A percentile compares a stretch with the other conserved stretches of the same genome.
phyloP scores from a whole-genome alignment of 1,140 invertebrate genomes.

The Drosophila obscura region DNA sequence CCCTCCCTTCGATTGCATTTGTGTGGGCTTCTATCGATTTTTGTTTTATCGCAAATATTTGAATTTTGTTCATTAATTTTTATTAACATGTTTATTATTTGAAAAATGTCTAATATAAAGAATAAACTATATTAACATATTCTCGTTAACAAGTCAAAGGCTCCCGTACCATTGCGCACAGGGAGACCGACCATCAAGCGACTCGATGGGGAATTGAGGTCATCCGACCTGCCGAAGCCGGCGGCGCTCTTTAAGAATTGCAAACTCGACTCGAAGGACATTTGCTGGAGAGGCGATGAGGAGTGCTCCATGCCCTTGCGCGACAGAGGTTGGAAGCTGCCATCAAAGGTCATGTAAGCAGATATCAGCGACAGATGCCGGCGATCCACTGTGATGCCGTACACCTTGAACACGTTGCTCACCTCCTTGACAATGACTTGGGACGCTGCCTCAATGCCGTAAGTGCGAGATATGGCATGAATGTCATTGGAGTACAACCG shows the following conservation, averaged over 20 bases:
- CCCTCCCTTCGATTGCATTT: not conserved
- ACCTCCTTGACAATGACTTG: slow-evolving; percentile 96
- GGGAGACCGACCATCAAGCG: slow-evolving; percentile 94
- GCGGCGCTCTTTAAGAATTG: slow-evolving; percentile 94
- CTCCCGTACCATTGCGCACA: slow-evolving; percentile 93
- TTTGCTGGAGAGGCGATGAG: slow-evolving; percentile 97
- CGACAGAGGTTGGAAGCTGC: slow-evolving; percentile 94
- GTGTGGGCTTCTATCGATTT: not conserved
- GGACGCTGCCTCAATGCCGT: slow-evolving; percentile 98
- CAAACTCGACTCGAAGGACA: slow-evolving; percentile 98
- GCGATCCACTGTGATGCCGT: slow-evolving; percentile 97
- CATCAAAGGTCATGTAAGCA: slow-evolving; percentile 99
- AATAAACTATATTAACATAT: slow-evolving; percentile 45
- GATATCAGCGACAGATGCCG: slow-evolving; percentile 96
- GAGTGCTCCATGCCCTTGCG: slow-evolving; percentile 94
- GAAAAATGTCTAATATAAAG: too few relatives aligned
- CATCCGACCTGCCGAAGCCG: slow-evolving; percentile 89
- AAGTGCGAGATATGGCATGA: slow-evolving; percentile 93
- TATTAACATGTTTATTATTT: too few relatives aligned
- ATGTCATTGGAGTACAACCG: slow-evolving; percentile 97
- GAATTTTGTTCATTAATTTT: too few relatives aligned
- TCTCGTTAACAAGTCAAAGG: slow-evolving; percentile 85
- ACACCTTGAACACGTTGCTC: slow-evolving; percentile 96
- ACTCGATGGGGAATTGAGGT: slow-evolving; percentile 93
- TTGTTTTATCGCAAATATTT: too few relatives aligned